Base-by-base conservation (phyloP, 2,113 vertebrate species). In the Anolis sagrei region DNA sequence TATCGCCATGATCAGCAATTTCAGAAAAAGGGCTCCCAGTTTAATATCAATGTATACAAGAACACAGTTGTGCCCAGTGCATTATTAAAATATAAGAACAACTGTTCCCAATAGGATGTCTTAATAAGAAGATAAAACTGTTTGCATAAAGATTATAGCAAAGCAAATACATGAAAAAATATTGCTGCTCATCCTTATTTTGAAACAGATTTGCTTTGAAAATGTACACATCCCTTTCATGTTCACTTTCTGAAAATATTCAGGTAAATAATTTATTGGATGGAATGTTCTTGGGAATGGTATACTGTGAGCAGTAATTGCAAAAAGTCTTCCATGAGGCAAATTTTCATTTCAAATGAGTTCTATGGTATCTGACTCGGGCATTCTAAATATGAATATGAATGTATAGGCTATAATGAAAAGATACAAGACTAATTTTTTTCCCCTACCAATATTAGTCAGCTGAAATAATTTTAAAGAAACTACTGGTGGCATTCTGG, bases 181-280 rank as follows among this genome's bases (percentile, higher is more conserved):
- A 72, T 51, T 73, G 39, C 5, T 36, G 68, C 44, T 83, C 58
- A 62, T 75, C 61, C 39, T 77, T 58, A 87, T 76, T 87, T 77
- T 81, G 64, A 87, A 79, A 79, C 2, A 79, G 69, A 79, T 83
- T 88, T 76, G 32, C 72, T 81, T 81, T 86, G 69, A 75, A 51
- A 54, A 66, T 86, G n/a, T 86, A 81, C 78, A 81, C 32, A 81
- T 76, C 44, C 72, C 79, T 86, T 87, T 87, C 54, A 66, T 87
- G 58, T 83, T 84, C 39, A 74, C 61, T 75, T 79, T 83, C 76
- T 88, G 81, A 88, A 84, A 83, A 64, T 64, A 87, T 79, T 54
- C 54, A 32, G 27, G 25, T 73, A 88, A 84, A 83, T 79, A 79
- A 79, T 84, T 74, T 88, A 66, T 83, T 73, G 69, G 54, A 78